Evolutionary conservation across 2,888 invertebrate genomes (phyloP).

Genomic region (Xestia c-nigrum): DNA sequence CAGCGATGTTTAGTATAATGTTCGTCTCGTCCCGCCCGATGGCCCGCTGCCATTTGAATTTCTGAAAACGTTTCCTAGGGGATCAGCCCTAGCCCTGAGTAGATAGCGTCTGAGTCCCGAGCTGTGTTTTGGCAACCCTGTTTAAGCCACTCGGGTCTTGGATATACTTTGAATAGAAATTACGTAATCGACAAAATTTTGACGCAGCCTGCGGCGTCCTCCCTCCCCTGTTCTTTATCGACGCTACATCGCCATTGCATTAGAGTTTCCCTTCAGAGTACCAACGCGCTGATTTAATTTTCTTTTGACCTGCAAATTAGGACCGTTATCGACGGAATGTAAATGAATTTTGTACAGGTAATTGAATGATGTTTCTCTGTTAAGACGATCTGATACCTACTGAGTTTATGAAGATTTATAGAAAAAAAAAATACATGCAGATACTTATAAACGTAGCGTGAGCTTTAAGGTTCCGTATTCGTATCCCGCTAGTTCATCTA

Average conservation of each 20-base stretch:
- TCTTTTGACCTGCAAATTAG: conserved; percentile 67
- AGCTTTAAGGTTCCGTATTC: no score
- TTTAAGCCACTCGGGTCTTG: conserved; percentile 65
- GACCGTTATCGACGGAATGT: conserved; percentile 59
- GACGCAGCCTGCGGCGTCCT: conserved; percentile 74
- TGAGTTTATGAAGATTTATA: neutral
- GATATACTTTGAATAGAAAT: conserved; percentile 84
- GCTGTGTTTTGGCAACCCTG: conserved; percentile 72
- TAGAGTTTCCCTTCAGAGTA: conserved; percentile 67
- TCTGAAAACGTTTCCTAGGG: conserved; percentile 75
- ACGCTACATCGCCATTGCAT: conserved; percentile 72
- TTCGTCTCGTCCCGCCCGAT: conserved; percentile 70
- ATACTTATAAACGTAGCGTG: no score
- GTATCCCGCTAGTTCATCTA: no score
- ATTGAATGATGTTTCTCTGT: conserved; percentile 41
- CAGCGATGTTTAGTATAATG: conserved; percentile 63
- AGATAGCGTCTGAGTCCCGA: conserved; percentile 53
- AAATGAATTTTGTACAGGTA: conserved; percentile 57
- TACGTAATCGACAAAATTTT: conserved; percentile 80
- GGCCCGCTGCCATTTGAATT: conserved; percentile 77
- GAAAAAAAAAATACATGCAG: neutral
- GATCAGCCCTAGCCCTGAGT: conserved; percentile 66
- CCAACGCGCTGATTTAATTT: conserved; percentile 73
- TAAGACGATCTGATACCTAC: conserved; percentile 16
- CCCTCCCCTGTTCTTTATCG: conserved; percentile 74